Percentiles rank a stretch among this genome's conserved stretches.
These are phyloP conservation scores for Ariolimax columbianus DNA, from an alignment of 2,888 invertebrate genomes.

Conservation along the genomic window DNA sequence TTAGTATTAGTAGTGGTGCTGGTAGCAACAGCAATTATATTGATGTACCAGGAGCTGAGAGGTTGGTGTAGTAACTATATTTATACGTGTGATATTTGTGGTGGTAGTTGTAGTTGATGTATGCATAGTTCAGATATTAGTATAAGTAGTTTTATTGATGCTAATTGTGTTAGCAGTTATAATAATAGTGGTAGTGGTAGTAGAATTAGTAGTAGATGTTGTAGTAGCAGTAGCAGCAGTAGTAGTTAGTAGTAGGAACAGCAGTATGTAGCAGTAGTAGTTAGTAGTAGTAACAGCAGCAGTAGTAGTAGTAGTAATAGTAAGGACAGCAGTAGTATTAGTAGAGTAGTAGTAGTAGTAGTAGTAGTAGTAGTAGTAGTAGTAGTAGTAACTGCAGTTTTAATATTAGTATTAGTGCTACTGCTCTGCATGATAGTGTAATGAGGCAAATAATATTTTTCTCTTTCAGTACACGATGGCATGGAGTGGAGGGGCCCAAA, in stretches of 20 bases:
- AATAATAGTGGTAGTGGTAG: too few relatives aligned
- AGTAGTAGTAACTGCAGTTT: background rate
- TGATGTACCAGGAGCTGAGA: too few relatives aligned
- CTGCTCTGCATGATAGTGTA: background rate
- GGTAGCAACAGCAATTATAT: too few relatives aligned
- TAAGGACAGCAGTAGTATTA: background rate
- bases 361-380: background rate
- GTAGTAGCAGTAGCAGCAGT: background rate
- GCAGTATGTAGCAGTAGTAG: background rate
- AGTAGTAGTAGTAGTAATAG: background rate
- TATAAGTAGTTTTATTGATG: background rate
- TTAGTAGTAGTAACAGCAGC: background rate
- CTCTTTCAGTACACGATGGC: conserved; percentile 57
- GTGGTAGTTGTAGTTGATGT: too few relatives aligned
- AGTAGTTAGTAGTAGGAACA: background rate
- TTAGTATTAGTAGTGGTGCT: too few relatives aligned
- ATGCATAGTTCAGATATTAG: too few relatives aligned
- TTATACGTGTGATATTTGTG: too few relatives aligned
- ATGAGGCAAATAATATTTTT: background rate
- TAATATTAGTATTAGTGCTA: background rate
- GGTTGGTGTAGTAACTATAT: too few relatives aligned
- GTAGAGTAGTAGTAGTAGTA: background rate
- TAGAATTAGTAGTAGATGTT: background rate
- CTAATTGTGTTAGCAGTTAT: too few relatives aligned
- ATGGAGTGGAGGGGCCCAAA: conserved; percentile 73